Conservation (phyloP, 2,113 vertebrate genomes). For the Perca schrenkii region DNA sequence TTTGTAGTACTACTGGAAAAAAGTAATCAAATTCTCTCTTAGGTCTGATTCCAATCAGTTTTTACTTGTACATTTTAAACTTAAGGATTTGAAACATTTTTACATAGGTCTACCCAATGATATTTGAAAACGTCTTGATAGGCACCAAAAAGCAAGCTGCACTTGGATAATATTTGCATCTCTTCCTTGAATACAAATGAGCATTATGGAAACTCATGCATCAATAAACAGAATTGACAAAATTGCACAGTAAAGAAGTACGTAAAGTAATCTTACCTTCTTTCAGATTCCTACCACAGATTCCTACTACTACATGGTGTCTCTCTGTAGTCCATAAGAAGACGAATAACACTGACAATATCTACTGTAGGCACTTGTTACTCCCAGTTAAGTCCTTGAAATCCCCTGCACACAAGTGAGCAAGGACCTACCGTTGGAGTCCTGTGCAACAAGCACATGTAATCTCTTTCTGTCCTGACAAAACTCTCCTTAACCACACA, state of each 20-base stretch:
- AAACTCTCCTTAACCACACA: conserved; percentile 67
- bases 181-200: not conserved
- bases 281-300: conserved; percentile 13
- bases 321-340: conserved; percentile 60
- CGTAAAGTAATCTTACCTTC: conserved; percentile 60
- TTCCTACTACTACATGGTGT: conserved; percentile 39
- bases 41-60: not conserved
- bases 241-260: not conserved
- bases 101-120: not conserved
- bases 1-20: not conserved
- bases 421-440: conserved; percentile 57
- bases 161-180: not conserved
- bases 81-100: not conserved
- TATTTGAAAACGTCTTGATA: not conserved
- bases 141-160: not conserved
- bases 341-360: conserved; percentile 65
- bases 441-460: conserved; percentile 60
- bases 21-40: not conserved
- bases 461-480: conserved; percentile 73
- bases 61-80: not conserved
- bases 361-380: conserved; percentile 71
- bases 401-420: conserved; percentile 75
- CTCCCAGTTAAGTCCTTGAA: conserved; percentile 77
- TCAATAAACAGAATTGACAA: not conserved
- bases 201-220: not conserved